These are phyloP conservation scores for Aricia artaxerxes DNA, from an alignment of 2,888 invertebrate genomes.

Conservation along the genomic window DNA sequence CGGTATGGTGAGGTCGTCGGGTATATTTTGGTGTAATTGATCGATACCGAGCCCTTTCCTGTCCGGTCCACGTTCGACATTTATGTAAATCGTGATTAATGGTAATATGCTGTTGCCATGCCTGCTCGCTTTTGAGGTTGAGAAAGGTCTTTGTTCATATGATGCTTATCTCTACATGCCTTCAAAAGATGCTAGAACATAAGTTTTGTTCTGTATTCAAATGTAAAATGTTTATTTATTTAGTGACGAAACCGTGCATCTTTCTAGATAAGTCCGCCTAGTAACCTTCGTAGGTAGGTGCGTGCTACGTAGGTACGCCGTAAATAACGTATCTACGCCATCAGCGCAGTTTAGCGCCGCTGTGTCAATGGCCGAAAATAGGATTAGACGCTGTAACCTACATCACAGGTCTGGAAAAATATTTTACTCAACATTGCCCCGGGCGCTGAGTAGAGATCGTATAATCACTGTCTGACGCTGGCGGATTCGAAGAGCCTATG, in stretches of 20 bases:
- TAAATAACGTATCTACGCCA: slow-evolving; percentile 20
- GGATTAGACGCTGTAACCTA: slow-evolving; percentile 22
- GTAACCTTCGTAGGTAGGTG: slow-evolving; percentile 11
- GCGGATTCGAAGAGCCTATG: background rate
- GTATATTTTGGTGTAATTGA: slow-evolving; percentile 23
- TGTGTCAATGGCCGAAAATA: slow-evolving; percentile 31
- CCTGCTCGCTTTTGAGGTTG: background rate
- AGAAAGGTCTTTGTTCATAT: background rate
- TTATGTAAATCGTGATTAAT: slow-evolving; percentile 8
- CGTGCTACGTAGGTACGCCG: background rate
- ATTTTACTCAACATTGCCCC: background rate
- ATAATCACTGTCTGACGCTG: background rate
- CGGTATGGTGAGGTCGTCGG: slow-evolving; percentile 21
- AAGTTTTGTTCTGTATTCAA: background rate
- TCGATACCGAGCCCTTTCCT: slow-evolving; percentile 9
- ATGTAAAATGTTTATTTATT: background rate
- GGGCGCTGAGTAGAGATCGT: background rate
- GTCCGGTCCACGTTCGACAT: slow-evolving; percentile 1
- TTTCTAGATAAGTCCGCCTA: background rate
- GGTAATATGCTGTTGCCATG: background rate
- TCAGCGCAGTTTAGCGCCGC: slow-evolving; percentile 30
- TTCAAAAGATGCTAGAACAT: background rate
- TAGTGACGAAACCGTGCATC: background rate
- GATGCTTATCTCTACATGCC: background rate
- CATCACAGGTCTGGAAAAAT: slow-evolving; percentile 25